Evolutionary conservation across 2,797 vertebrate genomes (phyloP).

Genomic region (Thunnus albacares): DNA sequence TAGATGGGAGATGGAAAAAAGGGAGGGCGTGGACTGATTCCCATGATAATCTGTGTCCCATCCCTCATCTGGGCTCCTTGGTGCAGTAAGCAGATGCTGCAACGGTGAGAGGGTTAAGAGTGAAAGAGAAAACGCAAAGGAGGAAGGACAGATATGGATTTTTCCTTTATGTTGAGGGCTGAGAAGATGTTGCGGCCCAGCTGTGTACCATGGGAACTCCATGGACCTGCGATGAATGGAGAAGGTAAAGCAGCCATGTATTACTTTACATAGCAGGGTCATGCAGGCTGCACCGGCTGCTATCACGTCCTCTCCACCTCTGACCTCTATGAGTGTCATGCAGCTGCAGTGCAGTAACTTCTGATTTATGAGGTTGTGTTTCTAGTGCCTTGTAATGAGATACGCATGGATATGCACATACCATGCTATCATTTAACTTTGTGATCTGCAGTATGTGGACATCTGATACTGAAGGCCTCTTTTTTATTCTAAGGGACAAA

Average conservation of each 20-base stretch:
- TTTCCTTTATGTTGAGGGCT: constrained; percentile 45
- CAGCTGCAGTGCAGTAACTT: constrained; percentile 59
- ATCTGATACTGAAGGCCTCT: constrained; percentile 56
- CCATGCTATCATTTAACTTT: constrained; percentile 69
- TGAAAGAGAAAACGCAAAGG: constrained; percentile 20
- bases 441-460: constrained; percentile 72
- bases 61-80: constrained; percentile 52
- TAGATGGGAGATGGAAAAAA: constrained; percentile 48
- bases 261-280: constrained; percentile 41
- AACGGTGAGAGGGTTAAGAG: constrained; percentile 9
- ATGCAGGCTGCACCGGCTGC: constrained; percentile 29
- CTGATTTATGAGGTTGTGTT: constrained; percentile 67
- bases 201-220: constrained; percentile 75
- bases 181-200: constrained; percentile 67
- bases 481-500: constrained; percentile 24
- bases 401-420: constrained; percentile 51
- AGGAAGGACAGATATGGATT: constrained; percentile 55
- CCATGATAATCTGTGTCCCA: constrained; percentile 64
- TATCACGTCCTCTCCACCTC: constrained; percentile 41
- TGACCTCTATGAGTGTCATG: constrained; percentile 59
- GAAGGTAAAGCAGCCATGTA: constrained; percentile 68
- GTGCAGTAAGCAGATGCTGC: constrained; percentile 39
- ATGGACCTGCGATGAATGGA: constrained; percentile 46
- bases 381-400: constrained; percentile 64
- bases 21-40: constrained; percentile 54